Evolutionary conservation across 2,797 vertebrate genomes (phyloP).

Genomic region (Crocidura indochinensis): DNA sequence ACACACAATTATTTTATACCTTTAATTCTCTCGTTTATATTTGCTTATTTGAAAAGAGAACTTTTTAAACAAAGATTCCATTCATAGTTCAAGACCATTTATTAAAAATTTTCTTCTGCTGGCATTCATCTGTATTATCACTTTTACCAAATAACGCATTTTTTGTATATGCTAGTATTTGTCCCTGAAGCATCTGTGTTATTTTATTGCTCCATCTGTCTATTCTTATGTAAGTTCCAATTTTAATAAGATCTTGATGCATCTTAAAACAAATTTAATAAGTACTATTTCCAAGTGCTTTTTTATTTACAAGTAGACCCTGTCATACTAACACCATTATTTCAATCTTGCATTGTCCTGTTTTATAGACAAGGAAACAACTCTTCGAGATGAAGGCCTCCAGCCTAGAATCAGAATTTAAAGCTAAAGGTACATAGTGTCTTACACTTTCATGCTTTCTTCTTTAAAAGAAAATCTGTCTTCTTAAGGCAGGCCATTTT

Average conservation of each 20-base stretch:
- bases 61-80: slow-evolving; percentile 14
- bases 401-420: slow-evolving; percentile 9
- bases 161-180: slow-evolving; percentile 30
- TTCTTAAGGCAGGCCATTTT: slow-evolving; percentile 28
- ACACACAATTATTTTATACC: neutral
- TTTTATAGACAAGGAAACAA: slow-evolving; percentile 50
- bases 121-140: slow-evolving; percentile 36
- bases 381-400: neutral
- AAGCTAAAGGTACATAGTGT: neutral
- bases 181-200: slow-evolving; percentile 28
- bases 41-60: neutral
- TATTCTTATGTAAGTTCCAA: slow-evolving; percentile 13
- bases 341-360: neutral
- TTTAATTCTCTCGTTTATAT: slow-evolving; percentile 20
- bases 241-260: slow-evolving; percentile 52
- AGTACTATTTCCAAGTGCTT: slow-evolving; percentile 20
- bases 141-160: slow-evolving; percentile 31
- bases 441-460: neutral
- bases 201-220: slow-evolving; percentile 53
- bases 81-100: neutral
- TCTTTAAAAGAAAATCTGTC: neutral
- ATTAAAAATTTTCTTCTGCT: slow-evolving; percentile 18
- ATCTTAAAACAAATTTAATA: slow-evolving; percentile 41
- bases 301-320: neutral
- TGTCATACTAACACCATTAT: slow-evolving; percentile 22